phyloP scores from a whole-genome alignment of 23 tunicate genomes.

The Oikopleura dioica region DNA sequence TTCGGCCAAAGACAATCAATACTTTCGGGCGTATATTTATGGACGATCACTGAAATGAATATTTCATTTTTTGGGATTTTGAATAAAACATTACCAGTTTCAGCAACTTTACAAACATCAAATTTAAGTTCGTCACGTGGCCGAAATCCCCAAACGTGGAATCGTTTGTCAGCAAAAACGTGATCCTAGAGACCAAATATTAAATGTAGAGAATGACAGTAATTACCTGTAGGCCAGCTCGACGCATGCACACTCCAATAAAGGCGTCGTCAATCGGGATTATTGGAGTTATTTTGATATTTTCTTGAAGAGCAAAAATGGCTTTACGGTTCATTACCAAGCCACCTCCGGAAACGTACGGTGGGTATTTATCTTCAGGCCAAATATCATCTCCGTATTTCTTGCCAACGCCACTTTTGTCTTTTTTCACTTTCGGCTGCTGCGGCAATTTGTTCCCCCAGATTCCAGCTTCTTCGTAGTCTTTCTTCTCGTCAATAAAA shows the following conservation, averaged over 20 bases:
- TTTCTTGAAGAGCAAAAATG: not conserved
- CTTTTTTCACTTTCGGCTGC: not conserved
- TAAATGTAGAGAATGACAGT: too few relatives aligned
- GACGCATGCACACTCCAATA: conserved; percentile 8
- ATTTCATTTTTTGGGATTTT: too few relatives aligned
- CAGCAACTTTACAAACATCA: not conserved
- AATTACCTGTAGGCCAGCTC: conserved; percentile 2
- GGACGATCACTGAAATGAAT: not conserved
- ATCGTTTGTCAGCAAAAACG: not conserved
- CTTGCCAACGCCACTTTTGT: not conserved
- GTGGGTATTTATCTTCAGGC: conserved; percentile 3
- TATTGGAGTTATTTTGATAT: conserved; percentile 10
- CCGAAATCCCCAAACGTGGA: not conserved
- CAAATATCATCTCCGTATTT: conserved; percentile 3
- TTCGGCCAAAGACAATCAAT: conserved; percentile 7
- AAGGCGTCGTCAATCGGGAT: conserved; percentile 17
- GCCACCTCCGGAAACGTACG: conserved; percentile 15
- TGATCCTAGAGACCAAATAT: too few relatives aligned
- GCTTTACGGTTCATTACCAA: conserved; percentile 1
- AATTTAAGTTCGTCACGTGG: not conserved
- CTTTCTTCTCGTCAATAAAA: not conserved
- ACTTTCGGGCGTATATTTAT: not conserved
- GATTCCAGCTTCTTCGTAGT: not conserved
- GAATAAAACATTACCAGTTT: too few relatives aligned
- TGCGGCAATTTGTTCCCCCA: not conserved